Conservation (phyloP, 2,888 invertebrate genomes). For the Tethea ocularis region DNA sequence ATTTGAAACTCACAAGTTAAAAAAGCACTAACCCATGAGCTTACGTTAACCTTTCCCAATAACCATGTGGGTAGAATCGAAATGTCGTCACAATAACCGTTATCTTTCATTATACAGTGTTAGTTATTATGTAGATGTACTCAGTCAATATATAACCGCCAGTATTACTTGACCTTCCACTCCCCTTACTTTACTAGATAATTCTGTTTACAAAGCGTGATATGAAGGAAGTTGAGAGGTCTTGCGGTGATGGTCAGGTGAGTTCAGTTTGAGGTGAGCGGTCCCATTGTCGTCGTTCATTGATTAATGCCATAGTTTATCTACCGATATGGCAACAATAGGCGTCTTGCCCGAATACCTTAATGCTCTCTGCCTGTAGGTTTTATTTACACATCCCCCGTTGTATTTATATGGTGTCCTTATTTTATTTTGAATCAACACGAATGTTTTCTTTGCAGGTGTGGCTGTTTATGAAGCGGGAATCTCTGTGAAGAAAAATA, state of each 20-base stretch:
- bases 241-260: slow-evolving; percentile 46
- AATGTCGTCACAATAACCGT: slow-evolving; percentile 67
- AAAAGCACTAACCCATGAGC: slow-evolving; percentile 8
- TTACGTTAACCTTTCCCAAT: slow-evolving; percentile 32
- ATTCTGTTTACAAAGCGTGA: slow-evolving; percentile 11
- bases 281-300: slow-evolving; percentile 72
- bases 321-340: slow-evolving; percentile 81
- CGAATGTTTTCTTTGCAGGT: slow-evolving; percentile 47
- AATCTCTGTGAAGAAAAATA: slow-evolving; percentile 17
- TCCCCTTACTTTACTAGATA: slow-evolving; percentile 10
- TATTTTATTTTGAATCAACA: slow-evolving; percentile 32
- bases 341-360: slow-evolving; percentile 73
- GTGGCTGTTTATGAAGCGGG: slow-evolving; percentile 13
- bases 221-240: slow-evolving; percentile 33
- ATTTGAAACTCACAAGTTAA: background rate
- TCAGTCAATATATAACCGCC: slow-evolving; percentile 55
- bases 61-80: slow-evolving; percentile 52
- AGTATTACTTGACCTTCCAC: slow-evolving; percentile 37
- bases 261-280: slow-evolving; percentile 69
- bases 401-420: slow-evolving; percentile 62
- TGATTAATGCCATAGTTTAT: slow-evolving; percentile 81
- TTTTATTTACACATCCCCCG: slow-evolving; percentile 66
- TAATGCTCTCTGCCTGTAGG: slow-evolving; percentile 72
- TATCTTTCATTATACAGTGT: slow-evolving; percentile 56
- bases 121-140: slow-evolving; percentile 64